Percentiles rank a stretch among this genome's conserved stretches.
Evolutionary conservation across 1,140 invertebrate genomes (phyloP).

Genomic region (Tetramorium simillimum): DNA sequence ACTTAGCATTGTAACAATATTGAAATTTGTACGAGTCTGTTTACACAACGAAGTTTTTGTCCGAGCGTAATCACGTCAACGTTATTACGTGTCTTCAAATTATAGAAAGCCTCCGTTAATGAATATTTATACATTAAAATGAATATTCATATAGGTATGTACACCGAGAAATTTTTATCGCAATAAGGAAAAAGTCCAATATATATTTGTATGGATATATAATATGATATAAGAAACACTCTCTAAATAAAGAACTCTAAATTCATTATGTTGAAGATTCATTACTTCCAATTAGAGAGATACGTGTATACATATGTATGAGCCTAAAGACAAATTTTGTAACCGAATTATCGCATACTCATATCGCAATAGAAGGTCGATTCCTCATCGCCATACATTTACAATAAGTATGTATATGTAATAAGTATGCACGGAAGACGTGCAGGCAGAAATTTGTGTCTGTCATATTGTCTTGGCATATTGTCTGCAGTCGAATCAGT

Average conservation of each 20-base stretch:
- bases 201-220: not conserved
- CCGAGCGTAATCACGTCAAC: not conserved
- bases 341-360: not conserved
- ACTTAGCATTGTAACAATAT: not conserved
- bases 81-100: not conserved
- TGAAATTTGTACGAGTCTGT: not conserved
- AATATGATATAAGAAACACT: not conserved
- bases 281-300: not conserved
- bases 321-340: not conserved
- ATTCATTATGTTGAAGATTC: not conserved
- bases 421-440: not conserved
- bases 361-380: conserved; percentile 4
- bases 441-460: conserved; percentile 5
- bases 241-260: not conserved
- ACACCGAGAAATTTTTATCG: not conserved
- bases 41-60: not conserved
- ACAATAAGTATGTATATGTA: not conserved
- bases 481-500: conserved; percentile 14
- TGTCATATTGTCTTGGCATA: not conserved
- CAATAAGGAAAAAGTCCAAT: not conserved
- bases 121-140: conserved; percentile 7
- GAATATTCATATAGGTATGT: not conserved
- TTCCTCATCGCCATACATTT: not conserved
- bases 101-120: not conserved
- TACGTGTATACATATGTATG: not conserved